Evolutionary conservation across 2,797 vertebrate genomes (phyloP), one percentile per base, ranked within the genome.

Genomic region (Poecilia wingei): DNA sequence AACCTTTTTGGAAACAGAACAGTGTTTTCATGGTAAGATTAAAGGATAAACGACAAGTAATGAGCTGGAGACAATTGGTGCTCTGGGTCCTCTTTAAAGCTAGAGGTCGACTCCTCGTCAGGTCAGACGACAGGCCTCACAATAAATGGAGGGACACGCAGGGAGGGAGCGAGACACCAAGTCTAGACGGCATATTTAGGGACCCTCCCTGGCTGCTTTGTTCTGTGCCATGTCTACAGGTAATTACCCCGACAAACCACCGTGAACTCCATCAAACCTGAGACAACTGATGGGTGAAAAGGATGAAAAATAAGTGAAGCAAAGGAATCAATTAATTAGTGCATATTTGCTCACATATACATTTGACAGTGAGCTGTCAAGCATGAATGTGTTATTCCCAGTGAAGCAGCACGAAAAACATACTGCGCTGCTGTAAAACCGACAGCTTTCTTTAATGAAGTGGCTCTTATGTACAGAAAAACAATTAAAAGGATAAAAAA

Each of bases 171-270:
- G 93, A 95, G 95, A 95, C 95, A 91, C 84, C 47, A 86, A 94
- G 95, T 96, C 95, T 96, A 96, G 95, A 96, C 95, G 59, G 88
- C 72, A 51, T 89, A 93, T 94, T 95, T 93, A 92, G 88, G 78
- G 93, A 93, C 92, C 93, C 94, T 94, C 94, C 95, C 93, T 91
- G 90, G 92, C 87, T 92, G 91, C 94, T 96, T 95, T 95, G 93
- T 96, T 95, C 92, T 93, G 91, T 47, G 46, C 92, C 90, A 91
- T 94, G 94, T 94, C 94, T 92, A 93, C 94, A 96, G 95, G 95
- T 96, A 95, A 96, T 96, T 96, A 95, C 92, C 88, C 88, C 87
- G 75, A 89, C 92, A 93, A 94, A 93, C 89, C 82, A 88, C 87
- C 61, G 79, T 87, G 90, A 91, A 86, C 82, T 80, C 81, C 82